Evolutionary conservation across 2,797 vertebrate genomes (phyloP).

Genomic region (Siniperca obscura): DNA sequence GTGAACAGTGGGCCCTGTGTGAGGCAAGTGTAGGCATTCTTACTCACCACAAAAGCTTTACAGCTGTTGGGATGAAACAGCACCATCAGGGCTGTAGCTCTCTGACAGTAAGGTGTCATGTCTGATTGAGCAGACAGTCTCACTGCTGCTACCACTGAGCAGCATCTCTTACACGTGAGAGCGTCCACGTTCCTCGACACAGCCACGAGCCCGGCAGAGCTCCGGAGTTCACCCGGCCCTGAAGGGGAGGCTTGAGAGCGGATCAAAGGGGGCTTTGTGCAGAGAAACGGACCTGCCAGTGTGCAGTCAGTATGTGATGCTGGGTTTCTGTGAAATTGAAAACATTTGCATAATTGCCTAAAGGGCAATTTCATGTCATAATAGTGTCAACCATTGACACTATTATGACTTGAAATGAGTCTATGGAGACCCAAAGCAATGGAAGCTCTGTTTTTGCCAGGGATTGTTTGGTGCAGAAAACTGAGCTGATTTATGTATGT

Average conservation of each 20-base stretch:
- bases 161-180: conserved; percentile 49
- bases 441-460: neutral
- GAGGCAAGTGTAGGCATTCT: neutral
- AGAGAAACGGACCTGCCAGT: conserved; percentile 44
- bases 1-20: conserved; percentile 10
- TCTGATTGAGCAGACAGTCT: conserved; percentile 62
- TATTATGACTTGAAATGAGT: conserved; percentile 21
- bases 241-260: conserved; percentile 54
- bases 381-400: conserved; percentile 23
- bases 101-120: conserved; percentile 68
- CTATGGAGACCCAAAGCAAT: neutral
- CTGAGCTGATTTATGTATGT: conserved; percentile 17
- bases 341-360: conserved; percentile 54
- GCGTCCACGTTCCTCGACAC: conserved; percentile 41
- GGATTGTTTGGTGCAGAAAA: conserved; percentile 28
- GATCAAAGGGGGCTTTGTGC: conserved; percentile 76
- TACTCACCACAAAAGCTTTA: conserved; percentile 30
- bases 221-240: conserved; percentile 44
- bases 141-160: conserved; percentile 22
- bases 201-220: conserved; percentile 44
- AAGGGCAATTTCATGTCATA: neutral
- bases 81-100: conserved; percentile 34
- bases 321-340: conserved; percentile 38
- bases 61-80: conserved; percentile 17
- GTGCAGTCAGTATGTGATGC: conserved; percentile 42